These are phyloP conservation scores for Fragum whitleyi DNA, from an alignment of 2,888 invertebrate genomes.

Conservation along the genomic window DNA sequence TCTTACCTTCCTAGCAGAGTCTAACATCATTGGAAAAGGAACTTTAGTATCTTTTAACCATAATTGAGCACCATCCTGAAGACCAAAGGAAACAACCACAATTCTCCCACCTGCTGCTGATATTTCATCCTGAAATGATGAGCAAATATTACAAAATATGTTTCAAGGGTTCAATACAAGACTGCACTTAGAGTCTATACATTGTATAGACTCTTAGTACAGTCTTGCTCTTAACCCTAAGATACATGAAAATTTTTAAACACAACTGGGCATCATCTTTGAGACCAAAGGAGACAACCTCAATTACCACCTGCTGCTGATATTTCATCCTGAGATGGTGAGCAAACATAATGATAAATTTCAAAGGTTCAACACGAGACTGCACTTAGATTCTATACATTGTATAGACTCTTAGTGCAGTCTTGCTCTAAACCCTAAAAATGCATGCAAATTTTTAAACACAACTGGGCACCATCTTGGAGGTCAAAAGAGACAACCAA, in stretches of 20 bases:
- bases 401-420: too few relatives aligned
- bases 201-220: too few relatives aligned
- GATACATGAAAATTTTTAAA: too few relatives aligned
- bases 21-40: conserved; percentile 76
- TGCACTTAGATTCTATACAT: too few relatives aligned
- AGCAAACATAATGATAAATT: background rate
- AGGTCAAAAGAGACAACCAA: conserved; percentile 79
- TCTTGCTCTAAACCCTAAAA: too few relatives aligned
- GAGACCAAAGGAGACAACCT: conserved; percentile 79
- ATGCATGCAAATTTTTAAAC: too few relatives aligned
- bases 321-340: conserved; percentile 69
- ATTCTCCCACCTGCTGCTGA: conserved; percentile 64
- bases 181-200: too few relatives aligned
- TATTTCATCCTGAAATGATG: conserved; percentile 69
- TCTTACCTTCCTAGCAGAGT: conserved; percentile 75
- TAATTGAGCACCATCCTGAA: conserved; percentile 72
- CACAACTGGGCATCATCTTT: conserved; percentile 77
- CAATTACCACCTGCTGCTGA: conserved; percentile 63
- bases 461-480: conserved; percentile 74
- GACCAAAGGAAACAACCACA: conserved; percentile 79
- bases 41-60: conserved; percentile 79
- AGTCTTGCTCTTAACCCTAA: too few relatives aligned
- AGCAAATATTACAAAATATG: background rate
- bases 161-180: too few relatives aligned
- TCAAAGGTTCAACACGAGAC: too few relatives aligned